phyloP scores from a whole-genome alignment of 2,113 vertebrate genomes.

The Lipotes vexillifer region DNA sequence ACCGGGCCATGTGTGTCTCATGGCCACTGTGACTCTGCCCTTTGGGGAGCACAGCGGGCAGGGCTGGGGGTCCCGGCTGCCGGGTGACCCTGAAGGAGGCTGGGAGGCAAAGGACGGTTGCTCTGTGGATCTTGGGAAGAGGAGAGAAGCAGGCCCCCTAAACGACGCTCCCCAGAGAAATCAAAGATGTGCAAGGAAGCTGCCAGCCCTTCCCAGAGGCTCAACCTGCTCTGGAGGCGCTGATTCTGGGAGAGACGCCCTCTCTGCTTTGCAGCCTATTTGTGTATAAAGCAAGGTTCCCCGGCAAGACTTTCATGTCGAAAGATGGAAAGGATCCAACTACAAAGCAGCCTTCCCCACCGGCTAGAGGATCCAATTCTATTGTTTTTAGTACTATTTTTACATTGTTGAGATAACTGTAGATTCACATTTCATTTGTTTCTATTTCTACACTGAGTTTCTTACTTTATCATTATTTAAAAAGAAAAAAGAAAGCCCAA shows the following conservation, averaged over 20 bases:
- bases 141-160: not conserved
- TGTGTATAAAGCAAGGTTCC: fast-evolving
- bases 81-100: not conserved
- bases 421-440: not conserved
- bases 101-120: not conserved
- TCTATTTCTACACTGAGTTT: not conserved
- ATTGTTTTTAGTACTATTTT: too few species aligned
- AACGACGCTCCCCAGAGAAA: not conserved
- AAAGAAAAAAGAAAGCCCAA: not conserved
- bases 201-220: not conserved
- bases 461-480: not conserved
- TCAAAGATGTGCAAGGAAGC: not conserved
- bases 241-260: not conserved
- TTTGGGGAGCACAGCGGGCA: not conserved
- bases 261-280: fast-evolving
- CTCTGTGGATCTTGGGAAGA: not conserved
- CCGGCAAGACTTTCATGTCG: not conserved
- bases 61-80: fast-evolving
- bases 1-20: fast-evolving
- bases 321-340: not conserved
- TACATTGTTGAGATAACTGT: not conserved
- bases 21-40: not conserved
- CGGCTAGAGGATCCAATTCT: not conserved
- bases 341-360: not conserved
- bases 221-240: not conserved